Percentiles rank a stretch among this genome's conserved stretches.
Evolutionary conservation across 2,797 vertebrate species (phyloP).

Genomic region (Anabacerthia variegaticeps): DNA sequence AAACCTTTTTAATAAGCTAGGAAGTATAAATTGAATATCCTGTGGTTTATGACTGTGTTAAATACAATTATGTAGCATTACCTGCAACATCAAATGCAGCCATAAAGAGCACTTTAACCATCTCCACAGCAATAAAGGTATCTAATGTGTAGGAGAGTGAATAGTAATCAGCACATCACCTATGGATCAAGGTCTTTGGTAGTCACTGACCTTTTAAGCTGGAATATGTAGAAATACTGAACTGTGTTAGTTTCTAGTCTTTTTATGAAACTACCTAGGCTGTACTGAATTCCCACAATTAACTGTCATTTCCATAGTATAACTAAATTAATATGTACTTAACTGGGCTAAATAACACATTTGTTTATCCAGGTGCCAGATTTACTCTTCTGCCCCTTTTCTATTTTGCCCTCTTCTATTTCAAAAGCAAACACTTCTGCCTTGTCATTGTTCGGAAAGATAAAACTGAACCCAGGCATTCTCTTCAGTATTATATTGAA

Average conservation of each 20-base stretch:
- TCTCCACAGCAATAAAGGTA: neutral
- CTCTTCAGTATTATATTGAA: neutral
- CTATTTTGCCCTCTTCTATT: neutral
- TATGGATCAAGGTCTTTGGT: neutral
- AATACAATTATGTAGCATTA: conserved; percentile 16
- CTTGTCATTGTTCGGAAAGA: neutral
- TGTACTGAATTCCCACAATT: neutral
- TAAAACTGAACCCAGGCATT: neutral
- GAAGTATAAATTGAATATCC: neutral
- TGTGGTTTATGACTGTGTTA: conserved; percentile 24
- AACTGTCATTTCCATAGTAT: neutral
- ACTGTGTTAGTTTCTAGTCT: neutral
- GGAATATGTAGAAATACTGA: neutral
- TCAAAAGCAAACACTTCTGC: neutral
- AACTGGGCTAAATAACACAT: neutral
- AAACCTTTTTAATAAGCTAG: conserved; percentile 19
- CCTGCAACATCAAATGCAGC: neutral
- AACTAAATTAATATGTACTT: neutral
- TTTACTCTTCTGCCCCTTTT: neutral
- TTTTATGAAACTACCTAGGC: neutral
- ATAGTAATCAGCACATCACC: neutral
- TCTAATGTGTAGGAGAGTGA: neutral
- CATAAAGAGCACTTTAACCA: neutral
- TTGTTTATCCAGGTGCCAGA: neutral
- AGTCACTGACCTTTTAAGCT: neutral